Percentiles rank a stretch among this genome's conserved stretches.
Conservation (phyloP, 2,113 vertebrate genomes). For the Anguilla japonica region DNA sequence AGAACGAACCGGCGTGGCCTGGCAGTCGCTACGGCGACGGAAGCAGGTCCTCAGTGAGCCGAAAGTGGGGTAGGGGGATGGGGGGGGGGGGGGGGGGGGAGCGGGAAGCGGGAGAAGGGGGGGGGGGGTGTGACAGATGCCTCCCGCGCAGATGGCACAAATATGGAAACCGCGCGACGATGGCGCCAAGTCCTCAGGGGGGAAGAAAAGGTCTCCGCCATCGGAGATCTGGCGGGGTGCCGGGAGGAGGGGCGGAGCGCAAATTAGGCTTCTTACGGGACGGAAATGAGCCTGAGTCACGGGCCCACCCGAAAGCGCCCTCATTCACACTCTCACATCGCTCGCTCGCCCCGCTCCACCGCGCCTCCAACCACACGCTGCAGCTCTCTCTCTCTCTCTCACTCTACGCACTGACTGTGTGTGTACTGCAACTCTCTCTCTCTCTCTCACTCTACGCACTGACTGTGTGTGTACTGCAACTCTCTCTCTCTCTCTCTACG, state of each 20-base stretch:
- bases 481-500: no score
- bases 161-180: slow-evolving; percentile 61
- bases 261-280: slow-evolving; percentile 68
- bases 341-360: no score
- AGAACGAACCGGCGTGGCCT: background rate
- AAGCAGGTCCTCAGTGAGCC: slow-evolving; percentile 1
- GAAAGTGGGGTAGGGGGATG: slow-evolving; percentile 1
- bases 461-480: no score
- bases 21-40: background rate
- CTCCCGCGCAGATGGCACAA: slow-evolving; percentile 65
- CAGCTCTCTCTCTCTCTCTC: no score
- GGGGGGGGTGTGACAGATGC: slow-evolving; percentile 39
- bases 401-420: no score
- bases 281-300: slow-evolving; percentile 58
- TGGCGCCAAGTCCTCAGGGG: slow-evolving; percentile 59
- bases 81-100: background rate
- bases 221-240: background rate
- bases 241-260: slow-evolving; percentile 56
- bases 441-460: no score
- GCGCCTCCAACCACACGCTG: no score
- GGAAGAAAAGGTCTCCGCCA: slow-evolving; percentile 34
- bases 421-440: no score
- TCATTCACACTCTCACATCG: no score
- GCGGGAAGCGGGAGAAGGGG: slow-evolving; percentile 12
- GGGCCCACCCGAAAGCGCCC: no score